Percentiles rank a stretch among this genome's conserved stretches.
Conservation (phyloP, 2,113 vertebrate species). For the Callospermophilus lateralis region DNA sequence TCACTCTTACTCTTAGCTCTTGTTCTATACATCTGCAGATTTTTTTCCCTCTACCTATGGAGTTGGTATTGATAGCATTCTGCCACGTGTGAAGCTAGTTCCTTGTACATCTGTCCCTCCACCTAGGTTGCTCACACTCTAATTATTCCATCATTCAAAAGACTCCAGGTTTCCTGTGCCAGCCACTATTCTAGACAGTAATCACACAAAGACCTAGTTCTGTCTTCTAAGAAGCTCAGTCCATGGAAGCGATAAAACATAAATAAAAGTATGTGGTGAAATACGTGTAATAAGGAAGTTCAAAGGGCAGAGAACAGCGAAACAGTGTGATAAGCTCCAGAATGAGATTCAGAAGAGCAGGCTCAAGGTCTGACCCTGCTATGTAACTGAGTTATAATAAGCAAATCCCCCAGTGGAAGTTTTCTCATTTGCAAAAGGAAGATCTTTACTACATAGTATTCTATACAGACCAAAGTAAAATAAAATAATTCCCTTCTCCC, state of each 20-base stretch:
- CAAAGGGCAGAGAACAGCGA: not conserved
- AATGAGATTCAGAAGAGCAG: not conserved
- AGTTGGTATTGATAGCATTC: not conserved
- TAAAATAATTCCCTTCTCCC: not conserved
- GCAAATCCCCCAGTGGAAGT: not conserved
- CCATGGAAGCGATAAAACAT: not conserved
- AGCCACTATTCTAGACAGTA: not conserved
- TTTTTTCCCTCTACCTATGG: not conserved
- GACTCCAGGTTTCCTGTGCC: not conserved
- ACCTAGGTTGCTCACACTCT: not conserved
- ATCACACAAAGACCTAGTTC: not conserved
- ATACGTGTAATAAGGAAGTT: slow-evolving; percentile 26
- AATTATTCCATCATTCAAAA: not conserved
- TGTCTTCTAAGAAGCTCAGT: not conserved
- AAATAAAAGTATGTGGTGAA: not conserved
- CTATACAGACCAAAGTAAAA: slow-evolving; percentile 10
- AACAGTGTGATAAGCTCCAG: not conserved
- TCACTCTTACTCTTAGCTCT: not conserved
- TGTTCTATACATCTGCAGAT: not conserved
- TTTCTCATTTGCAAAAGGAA: not conserved
- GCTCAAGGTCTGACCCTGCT: not conserved
- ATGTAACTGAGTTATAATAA: not conserved
- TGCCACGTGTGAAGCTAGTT: not conserved
- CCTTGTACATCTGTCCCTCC: not conserved
- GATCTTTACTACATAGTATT: not conserved